Evolutionary conservation across 2,113 vertebrate species (phyloP).

Genomic region (Epinephelus fuscoguttatus): DNA sequence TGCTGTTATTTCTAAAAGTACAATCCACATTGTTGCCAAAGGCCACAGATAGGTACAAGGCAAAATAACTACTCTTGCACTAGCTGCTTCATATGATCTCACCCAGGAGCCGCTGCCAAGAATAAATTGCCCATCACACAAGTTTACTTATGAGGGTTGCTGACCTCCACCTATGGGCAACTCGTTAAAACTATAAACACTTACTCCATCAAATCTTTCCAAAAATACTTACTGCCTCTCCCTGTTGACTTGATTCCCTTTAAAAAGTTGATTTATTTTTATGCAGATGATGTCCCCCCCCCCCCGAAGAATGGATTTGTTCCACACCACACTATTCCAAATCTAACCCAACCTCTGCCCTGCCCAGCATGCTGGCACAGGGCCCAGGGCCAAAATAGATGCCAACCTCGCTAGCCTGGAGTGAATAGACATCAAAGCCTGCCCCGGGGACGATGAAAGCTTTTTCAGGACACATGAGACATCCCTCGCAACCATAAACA

Average conservation of each 20-base stretch:
- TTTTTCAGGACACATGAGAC: slow-evolving; percentile 39
- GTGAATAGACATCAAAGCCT: slow-evolving; percentile 66
- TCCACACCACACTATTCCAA: slow-evolving; percentile 37
- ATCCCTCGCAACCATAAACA: slow-evolving; percentile 20
- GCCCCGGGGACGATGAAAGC: slow-evolving; percentile 41
- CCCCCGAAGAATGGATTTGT: slow-evolving; percentile 46
- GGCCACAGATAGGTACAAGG: slow-evolving; percentile 1
- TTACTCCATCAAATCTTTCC: slow-evolving; percentile 50
- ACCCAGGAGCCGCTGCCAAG: slow-evolving; percentile 46
- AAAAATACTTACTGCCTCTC: slow-evolving; percentile 42
- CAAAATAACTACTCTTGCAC: slow-evolving; percentile 29
- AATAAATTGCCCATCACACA: slow-evolving; percentile 57
- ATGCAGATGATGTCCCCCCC: slow-evolving; percentile 32
- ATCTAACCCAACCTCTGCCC: slow-evolving; percentile 53
- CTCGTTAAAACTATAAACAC: slow-evolving; percentile 68
- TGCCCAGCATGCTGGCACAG: slow-evolving; percentile 34
- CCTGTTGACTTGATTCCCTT: slow-evolving; percentile 62
- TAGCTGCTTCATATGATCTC: slow-evolving; percentile 14
- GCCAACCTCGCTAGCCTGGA: slow-evolving; percentile 61
- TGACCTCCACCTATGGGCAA: slow-evolving; percentile 55
- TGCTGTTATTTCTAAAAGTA: background rate
- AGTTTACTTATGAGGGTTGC: slow-evolving; percentile 63
- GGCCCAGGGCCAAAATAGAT: slow-evolving; percentile 53
- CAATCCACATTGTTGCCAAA: background rate
- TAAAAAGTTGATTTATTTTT: slow-evolving; percentile 54